phyloP scores from a whole-genome alignment of 2,797 vertebrate species.

The Protonibea diacanthus region DNA sequence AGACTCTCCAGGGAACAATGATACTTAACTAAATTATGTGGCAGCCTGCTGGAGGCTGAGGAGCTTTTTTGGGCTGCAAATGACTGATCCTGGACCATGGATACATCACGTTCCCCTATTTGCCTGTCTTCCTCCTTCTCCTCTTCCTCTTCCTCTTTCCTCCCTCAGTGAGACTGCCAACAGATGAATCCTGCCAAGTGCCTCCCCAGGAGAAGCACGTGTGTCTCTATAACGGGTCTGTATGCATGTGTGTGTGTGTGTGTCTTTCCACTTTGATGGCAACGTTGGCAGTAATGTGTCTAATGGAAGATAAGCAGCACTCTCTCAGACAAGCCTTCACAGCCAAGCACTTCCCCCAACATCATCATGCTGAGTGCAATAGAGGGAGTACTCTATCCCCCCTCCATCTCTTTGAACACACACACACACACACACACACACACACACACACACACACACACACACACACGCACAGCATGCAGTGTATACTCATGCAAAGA shows the following conservation, averaged over 20 bases:
- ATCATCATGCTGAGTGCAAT: constrained; percentile 69
- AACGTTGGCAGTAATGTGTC: constrained; percentile 83
- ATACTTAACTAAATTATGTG: constrained; percentile 52
- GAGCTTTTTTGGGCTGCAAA: constrained; percentile 66
- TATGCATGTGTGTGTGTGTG: constrained; percentile 34
- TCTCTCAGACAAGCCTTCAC: constrained; percentile 70
- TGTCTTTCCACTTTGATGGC: constrained; percentile 73
- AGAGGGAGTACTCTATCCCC: constrained; percentile 58
- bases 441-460: constrained; percentile 14
- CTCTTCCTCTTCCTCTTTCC: constrained; percentile 52
- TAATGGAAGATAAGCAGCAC: constrained; percentile 83
- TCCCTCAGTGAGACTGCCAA: constrained; percentile 78
- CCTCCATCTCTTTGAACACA: constrained; percentile 40
- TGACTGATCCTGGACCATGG: constrained; percentile 70
- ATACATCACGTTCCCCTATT: constrained; percentile 63
- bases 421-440: constrained; percentile 22
- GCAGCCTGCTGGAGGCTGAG: constrained; percentile 55
- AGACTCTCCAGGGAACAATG: constrained; percentile 55
- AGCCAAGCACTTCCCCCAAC: constrained; percentile 69
- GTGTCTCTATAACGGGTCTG: constrained; percentile 31
- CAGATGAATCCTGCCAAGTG: constrained; percentile 80
- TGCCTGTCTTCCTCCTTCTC: constrained; percentile 43
- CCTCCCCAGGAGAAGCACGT: constrained; percentile 76
- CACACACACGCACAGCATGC: constrained; percentile 15
- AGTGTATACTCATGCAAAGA: constrained; percentile 9